Conservation (phyloP, 1,140 invertebrate genomes). For the Trypoxylus dichotomus region DNA sequence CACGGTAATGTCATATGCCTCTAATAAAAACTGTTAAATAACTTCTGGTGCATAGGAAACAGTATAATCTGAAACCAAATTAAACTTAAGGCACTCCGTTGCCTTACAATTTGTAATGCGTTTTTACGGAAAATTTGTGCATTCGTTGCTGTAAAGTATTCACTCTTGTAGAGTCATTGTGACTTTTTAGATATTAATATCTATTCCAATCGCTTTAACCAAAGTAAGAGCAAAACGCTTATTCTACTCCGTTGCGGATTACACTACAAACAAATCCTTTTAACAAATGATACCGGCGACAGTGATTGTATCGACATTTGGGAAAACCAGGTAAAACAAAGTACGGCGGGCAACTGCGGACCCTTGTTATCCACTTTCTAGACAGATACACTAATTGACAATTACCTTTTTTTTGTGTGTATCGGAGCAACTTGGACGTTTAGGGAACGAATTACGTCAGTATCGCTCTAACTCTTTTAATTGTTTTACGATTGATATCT, state of each 20-base stretch:
- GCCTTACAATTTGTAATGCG: too few species aligned
- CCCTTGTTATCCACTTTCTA: slow-evolving; percentile 11
- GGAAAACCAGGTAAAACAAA: slow-evolving; percentile 6
- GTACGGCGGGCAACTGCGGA: background rate
- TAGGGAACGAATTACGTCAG: slow-evolving; percentile 11
- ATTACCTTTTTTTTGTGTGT: slow-evolving; percentile 12
- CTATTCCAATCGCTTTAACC: too few species aligned
- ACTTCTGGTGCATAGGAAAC: too few species aligned
- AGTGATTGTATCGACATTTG: slow-evolving; percentile 6
- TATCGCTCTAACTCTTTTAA: slow-evolving; percentile 3
- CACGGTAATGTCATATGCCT: too few species aligned
- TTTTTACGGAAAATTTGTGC: too few species aligned
- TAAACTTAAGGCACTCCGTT: too few species aligned
- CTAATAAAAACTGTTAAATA: too few species aligned
- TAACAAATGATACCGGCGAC: background rate
- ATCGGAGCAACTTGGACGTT: background rate
- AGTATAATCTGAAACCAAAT: too few species aligned
- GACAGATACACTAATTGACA: slow-evolving; percentile 20
- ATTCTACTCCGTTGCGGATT: background rate
- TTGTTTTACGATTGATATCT: background rate
- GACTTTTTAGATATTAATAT: too few species aligned
- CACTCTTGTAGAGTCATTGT: too few species aligned
- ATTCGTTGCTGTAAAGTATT: too few species aligned
- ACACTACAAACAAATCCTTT: background rate
- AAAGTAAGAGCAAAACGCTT: background rate